A percentile compares a stretch with the other conserved stretches of the same genome.
Conservation (phyloP, 2,888 invertebrate genomes). For the Unio pictorum region DNA sequence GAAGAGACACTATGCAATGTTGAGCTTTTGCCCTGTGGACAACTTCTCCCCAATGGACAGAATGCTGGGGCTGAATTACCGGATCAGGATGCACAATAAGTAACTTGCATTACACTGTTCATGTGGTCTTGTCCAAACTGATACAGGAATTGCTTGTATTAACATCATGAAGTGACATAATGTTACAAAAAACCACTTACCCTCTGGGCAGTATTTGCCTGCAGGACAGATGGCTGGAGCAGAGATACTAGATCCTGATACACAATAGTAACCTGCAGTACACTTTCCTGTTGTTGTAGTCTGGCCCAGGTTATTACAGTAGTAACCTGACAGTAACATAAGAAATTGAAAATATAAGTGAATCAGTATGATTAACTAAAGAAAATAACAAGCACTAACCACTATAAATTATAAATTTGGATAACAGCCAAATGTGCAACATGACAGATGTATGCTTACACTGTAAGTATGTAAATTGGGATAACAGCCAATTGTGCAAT, state of each 20-base stretch:
- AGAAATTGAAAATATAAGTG: background rate
- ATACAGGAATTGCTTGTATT: too few relatives aligned
- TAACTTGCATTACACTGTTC: background rate
- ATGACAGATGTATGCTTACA: too few relatives aligned
- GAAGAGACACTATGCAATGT: too few relatives aligned
- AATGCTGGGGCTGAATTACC: conserved; percentile 36
- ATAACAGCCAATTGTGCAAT: too few relatives aligned
- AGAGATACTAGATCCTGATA: conserved; percentile 52
- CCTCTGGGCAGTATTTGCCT: conserved; percentile 65
- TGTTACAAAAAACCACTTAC: conserved; percentile 22
- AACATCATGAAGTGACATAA: too few relatives aligned
- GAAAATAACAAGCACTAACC: background rate
- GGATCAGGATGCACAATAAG: conserved; percentile 40
- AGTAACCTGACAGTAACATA: conserved; percentile 43
- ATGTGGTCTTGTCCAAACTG: background rate
- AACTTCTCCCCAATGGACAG: conserved; percentile 59
- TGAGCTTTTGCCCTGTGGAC: conserved; percentile 44
- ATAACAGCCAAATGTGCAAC: too few relatives aligned
- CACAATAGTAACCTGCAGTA: conserved; percentile 64
- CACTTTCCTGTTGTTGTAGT: conserved; percentile 59
- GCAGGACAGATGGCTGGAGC: conserved; percentile 58
- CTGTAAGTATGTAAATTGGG: too few relatives aligned
- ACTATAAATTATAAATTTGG: background rate
- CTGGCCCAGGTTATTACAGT: conserved; percentile 58
- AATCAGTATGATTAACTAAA: background rate